Evolutionary conservation across 1,140 invertebrate genomes (phyloP).

Genomic region (Caenorhabditis latens): DNA sequence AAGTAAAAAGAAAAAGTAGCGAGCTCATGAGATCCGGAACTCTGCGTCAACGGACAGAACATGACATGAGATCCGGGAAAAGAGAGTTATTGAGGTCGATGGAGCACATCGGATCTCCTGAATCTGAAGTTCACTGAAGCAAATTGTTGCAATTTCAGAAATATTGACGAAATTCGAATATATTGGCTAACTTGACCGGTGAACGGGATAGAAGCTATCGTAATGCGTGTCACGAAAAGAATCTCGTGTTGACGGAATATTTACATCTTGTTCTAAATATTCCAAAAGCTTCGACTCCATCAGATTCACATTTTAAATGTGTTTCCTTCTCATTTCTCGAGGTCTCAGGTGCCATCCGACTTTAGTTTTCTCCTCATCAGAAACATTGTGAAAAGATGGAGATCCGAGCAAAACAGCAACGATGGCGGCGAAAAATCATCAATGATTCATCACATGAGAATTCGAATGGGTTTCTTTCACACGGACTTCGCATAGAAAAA

Average conservation of each 20-base stretch:
- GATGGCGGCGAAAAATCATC: slow-evolving; percentile 37
- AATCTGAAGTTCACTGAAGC: neutral
- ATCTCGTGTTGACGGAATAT: neutral
- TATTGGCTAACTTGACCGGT: too few relatives aligned
- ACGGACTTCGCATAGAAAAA: slow-evolving; percentile 38
- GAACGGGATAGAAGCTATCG: too few relatives aligned
- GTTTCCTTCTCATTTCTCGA: neutral
- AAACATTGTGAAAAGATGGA: slow-evolving; percentile 18
- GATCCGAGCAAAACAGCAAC: slow-evolving; percentile 28
- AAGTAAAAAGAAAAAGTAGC: slow-evolving; percentile 12
- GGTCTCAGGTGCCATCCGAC: slow-evolving; percentile 41
- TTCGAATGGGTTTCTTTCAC: slow-evolving; percentile 42
- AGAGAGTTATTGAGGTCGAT: slow-evolving; percentile 8
- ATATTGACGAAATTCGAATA: too few relatives aligned
- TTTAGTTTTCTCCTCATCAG: slow-evolving; percentile 1
- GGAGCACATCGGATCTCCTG: neutral
- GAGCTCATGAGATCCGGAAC: slow-evolving; percentile 24
- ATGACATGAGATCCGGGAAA: slow-evolving; percentile 5
- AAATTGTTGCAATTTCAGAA: neutral
- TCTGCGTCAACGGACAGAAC: slow-evolving; percentile 43
- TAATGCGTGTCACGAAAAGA: too few relatives aligned
- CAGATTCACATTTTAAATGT: slow-evolving; percentile 4
- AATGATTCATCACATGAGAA: slow-evolving; percentile 53
- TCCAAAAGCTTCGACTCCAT: neutral
- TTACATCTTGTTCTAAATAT: neutral